A percentile compares a stretch with the other conserved stretches of the same genome.
Conservation (phyloP, 1,140 invertebrate genomes). For the Amphibalanus amphitrite region DNA sequence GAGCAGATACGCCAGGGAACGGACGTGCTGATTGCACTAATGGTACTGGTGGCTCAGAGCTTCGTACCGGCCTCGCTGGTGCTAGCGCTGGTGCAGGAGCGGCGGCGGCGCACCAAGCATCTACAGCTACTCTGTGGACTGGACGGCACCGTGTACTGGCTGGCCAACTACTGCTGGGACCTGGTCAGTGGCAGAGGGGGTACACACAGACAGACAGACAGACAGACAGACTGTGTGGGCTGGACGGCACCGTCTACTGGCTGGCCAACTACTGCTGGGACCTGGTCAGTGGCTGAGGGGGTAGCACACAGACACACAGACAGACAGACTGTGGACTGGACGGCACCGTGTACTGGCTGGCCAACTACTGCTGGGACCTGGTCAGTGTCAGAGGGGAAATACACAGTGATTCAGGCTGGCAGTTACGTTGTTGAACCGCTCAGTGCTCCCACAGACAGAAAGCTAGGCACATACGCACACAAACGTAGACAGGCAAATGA, state of each 20-base stretch:
- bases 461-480: too few species aligned
- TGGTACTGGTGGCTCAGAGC: background rate
- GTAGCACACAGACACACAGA: background rate
- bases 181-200: background rate
- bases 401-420: too few species aligned
- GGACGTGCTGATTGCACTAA: background rate
- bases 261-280: too few species aligned
- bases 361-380: slow-evolving; percentile 2
- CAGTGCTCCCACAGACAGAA: too few species aligned
- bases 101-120: background rate
- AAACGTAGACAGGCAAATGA: too few species aligned
- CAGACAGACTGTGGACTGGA: background rate
- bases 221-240: background rate
- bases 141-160: background rate
- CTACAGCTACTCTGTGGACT: background rate
- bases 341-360: background rate
- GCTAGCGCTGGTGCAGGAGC: background rate
- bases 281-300: background rate
- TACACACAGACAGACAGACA: background rate
- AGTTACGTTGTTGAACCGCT: too few species aligned
- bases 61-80: background rate
- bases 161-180: background rate
- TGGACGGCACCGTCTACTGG: too few species aligned
- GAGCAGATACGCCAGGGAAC: background rate
- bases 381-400: background rate